Conservation (phyloP, 2,797 vertebrate species). For the Serranus cabrilla region DNA sequence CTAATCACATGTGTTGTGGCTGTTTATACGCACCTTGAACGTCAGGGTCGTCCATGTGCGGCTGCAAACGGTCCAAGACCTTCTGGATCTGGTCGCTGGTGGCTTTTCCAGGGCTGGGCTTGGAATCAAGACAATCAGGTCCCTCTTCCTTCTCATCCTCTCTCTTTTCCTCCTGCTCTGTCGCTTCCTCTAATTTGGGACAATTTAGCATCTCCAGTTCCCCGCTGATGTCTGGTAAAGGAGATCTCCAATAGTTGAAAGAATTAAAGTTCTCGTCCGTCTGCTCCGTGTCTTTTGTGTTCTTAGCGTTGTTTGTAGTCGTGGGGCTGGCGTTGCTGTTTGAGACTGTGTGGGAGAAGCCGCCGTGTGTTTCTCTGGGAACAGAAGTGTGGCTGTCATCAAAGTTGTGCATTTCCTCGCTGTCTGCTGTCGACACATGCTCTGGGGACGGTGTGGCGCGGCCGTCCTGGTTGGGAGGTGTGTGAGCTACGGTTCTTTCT, state of each 20-base stretch:
- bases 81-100: conserved; percentile 91
- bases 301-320: conserved; percentile 63
- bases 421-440: conserved; percentile 59
- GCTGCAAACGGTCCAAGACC: conserved; percentile 92
- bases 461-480: conserved; percentile 75
- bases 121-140: conserved; percentile 55
- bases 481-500: conserved; percentile 69
- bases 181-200: conserved; percentile 66
- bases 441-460: conserved; percentile 75
- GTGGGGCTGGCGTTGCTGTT: conserved; percentile 51
- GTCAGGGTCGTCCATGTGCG: conserved; percentile 90
- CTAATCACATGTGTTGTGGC: not conserved
- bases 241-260: conserved; percentile 92
- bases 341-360: conserved; percentile 27
- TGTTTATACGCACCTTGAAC: conserved; percentile 87
- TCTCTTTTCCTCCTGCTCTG: conserved; percentile 53
- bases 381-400: conserved; percentile 61
- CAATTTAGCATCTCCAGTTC: conserved; percentile 89
- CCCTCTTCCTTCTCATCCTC: conserved; percentile 60
- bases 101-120: conserved; percentile 76
- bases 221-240: conserved; percentile 91
- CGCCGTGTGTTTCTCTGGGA: conserved; percentile 13
- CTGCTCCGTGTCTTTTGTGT: conserved; percentile 69
- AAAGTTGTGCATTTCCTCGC: conserved; percentile 56
- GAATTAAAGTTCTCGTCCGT: conserved; percentile 87